Percentiles rank a stretch among this genome's conserved stretches.
These are phyloP conservation scores for Glaucidium brasilianum DNA, from an alignment of 2,113 vertebrate genomes.

Conservation along the genomic window DNA sequence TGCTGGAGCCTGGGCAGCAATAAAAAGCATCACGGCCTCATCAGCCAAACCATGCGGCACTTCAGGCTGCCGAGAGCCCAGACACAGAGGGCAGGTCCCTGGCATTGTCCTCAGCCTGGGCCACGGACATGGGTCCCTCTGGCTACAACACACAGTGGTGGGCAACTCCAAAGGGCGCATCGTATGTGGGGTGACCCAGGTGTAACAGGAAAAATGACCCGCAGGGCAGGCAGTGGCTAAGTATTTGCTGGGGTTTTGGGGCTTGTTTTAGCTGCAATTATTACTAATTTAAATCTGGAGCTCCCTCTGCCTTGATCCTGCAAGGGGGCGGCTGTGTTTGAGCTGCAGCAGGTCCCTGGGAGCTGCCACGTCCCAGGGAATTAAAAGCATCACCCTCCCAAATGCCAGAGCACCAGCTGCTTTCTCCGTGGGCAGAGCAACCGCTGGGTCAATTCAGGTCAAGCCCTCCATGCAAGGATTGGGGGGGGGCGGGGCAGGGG, in stretches of 20 bases:
- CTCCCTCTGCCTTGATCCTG: not conserved
- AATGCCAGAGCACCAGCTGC: not conserved
- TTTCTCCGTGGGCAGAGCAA: not conserved
- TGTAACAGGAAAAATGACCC: not conserved
- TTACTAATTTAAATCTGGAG: not conserved
- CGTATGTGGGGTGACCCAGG: not conserved
- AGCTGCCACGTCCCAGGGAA: not conserved
- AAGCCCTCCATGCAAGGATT: not conserved
- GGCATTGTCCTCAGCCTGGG: not conserved
- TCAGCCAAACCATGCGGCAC: not conserved
- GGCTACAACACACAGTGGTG: not conserved
- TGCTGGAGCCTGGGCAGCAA: not conserved
- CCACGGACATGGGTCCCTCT: not conserved
- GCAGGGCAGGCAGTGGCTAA: not conserved
- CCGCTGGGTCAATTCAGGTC: not conserved
- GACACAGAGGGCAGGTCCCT: not conserved
- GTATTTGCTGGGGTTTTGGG: fast-evolving
- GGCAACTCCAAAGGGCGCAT: not conserved
- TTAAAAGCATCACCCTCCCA: not conserved
- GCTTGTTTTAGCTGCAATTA: not conserved
- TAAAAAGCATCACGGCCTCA: not conserved
- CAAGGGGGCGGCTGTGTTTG: not conserved
- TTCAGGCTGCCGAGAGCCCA: not conserved
- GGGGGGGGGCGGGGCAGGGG: fast-evolving
- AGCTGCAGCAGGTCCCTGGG: not conserved